Base-by-base conservation (phyloP, 2,113 vertebrate species). In the Gopherus evgoodei region DNA sequence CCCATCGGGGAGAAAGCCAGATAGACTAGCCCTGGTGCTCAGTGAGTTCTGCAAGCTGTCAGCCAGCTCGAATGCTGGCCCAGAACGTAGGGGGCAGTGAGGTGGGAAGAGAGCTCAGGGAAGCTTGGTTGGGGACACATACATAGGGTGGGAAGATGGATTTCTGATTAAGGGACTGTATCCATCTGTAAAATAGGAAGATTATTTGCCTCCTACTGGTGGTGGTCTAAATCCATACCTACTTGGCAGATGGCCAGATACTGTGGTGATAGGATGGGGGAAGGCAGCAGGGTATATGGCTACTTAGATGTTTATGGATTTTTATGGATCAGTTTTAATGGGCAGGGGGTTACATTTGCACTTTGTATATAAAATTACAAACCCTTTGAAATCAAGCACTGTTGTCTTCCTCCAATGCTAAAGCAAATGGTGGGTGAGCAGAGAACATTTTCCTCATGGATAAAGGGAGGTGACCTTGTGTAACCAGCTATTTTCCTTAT, bases 401-500 rank as follows among this genome's bases (percentile, higher is more conserved):
- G 75, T 27, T 57, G 52, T 38, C 35, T n/a, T n/a, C 14, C 38
- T 56, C 22, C 35, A 16, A 5, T n/a, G n/a, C 24, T 82, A 42
- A 56, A 88, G 83, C 52, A 88, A 72, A 69, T 54, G 62, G 16
- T n/a, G 0, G 0, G 8, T 81, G 72, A 91, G 62, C 72, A 88
- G 81, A 79, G 81, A 42, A 31, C 0, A 0, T 52, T 11, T 7
- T 24, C 14, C 12, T 29, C 11, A 6, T 25, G 75, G 11, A 11
- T 44, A 47, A 42, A 47, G 4, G 24, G 25, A 29, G 42, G 16
- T 11, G 27, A 78, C 24, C 42, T 47, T 78, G 24, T 78, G 25
- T 14, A 78, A 78, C 75, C 5, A 47, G 75, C 47, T 42, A 25
- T 24, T 78, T 78, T 78, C 24, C 72, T 44, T 76, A 76, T 76